Evolutionary conservation across 2,888 invertebrate species (phyloP), one percentile per base, ranked within the genome.

Genomic region (Homarus gammarus): DNA sequence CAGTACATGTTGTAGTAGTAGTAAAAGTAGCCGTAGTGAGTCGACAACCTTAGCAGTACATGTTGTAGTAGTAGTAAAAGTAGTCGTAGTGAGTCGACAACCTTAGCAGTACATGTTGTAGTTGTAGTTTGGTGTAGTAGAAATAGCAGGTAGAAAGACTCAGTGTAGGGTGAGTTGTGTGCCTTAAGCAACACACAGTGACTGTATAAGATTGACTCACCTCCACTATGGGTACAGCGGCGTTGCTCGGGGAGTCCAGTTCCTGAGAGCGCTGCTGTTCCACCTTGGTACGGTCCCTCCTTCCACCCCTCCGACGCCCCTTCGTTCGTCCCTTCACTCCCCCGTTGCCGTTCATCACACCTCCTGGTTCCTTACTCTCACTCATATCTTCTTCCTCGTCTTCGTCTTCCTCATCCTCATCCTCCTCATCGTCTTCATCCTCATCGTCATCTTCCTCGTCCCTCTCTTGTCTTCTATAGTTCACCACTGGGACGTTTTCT

Each of bases 151-250:
- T n/a, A n/a, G n/a, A n/a, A n/a, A n/a, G n/a, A n/a, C n/a, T n/a
- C n/a, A n/a, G n/a, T n/a, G n/a, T n/a, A n/a, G n/a, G n/a, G n/a
- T n/a, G n/a, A n/a, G n/a, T n/a, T n/a, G n/a, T n/a, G n/a, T n/a
- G n/a, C n/a, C n/a, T n/a, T n/a, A n/a, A n/a, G n/a, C n/a, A n/a
- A n/a, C n/a, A n/a, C n/a, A n/a, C n/a, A n/a, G n/a, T n/a, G n/a
- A n/a, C n/a, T n/a, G n/a, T n/a, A n/a, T n/a, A n/a, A n/a, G n/a
- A n/a, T n/a, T n/a, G n/a, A 68, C 94, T 94, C 93, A 95, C 95
- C 94, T 96, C 96, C 70, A 95, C 95, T 92, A 96, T 96, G 91
- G 96, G 90, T 95, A 91, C 91, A 90, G 95, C 87, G 95, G 95
- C 73, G 95, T 95, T 90, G 94, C 86, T 92, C 72, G 79, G 88